Evolutionary conservation across 2,888 invertebrate species (phyloP), one percentile per base, ranked within the genome.

Genomic region (Troides helena): DNA sequence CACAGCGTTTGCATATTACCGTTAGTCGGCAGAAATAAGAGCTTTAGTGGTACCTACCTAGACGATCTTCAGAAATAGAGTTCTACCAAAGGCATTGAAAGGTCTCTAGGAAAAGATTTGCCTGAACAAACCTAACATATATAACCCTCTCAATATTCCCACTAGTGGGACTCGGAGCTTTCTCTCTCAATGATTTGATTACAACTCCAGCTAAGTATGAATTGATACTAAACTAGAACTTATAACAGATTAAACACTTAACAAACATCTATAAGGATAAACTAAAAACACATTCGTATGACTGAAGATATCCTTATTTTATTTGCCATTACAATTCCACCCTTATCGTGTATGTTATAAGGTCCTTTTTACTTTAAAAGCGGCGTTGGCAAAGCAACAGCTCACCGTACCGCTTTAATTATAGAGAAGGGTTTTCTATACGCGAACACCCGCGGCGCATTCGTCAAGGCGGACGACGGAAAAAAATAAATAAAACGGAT

Each of bases 181-280:
- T 10, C 0, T 30, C 30, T 2, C 3, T 30, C 39, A 39, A 39
- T 10, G 39, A 39, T 10, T 7, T 39, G 10, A 39, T 10, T 10
- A 39, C 39, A 8, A 39, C 39, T 8, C 39, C 39, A 10, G 39
- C 39, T 10, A 39, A 39, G 50, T 50, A 18, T 50, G 50, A 4
- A 14, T 17, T 50, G 18, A 50, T 50, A 4, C 50, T 50, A 14
- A 50, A 39, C 1, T 50, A 50, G 14, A 50, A 18, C 14, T 50
- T 62, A 65, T 70, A 62, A 72, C 76, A 77, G 82, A 83, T 83
- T 82, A 82, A 84, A 84, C 76, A 79, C 80, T 81, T 80, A 80
- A 79, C 78, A 74, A 79, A 79, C 78, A 78, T 81, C 76, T 72
- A 81, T 81, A 82, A 76, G 77, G 77, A 80, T 78, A 77, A 46